phyloP scores from a whole-genome alignment of 2,113 vertebrate species.

The Pristiophorus japonicus region DNA sequence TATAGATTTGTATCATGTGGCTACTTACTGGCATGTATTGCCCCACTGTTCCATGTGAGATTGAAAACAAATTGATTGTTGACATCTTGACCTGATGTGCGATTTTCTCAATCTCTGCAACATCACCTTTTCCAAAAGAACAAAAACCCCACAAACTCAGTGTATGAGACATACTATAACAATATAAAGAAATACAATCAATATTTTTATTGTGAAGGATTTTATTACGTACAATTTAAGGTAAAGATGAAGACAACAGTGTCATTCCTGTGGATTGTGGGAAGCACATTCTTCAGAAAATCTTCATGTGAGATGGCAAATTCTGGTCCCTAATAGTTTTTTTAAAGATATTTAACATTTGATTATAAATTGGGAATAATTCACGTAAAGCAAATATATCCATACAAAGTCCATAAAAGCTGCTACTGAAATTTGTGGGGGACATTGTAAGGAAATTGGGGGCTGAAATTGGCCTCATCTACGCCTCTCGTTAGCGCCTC shows the following conservation, averaged over 20 bases:
- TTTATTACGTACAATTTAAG: conserved; percentile 52
- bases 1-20: neutral
- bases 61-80: conserved; percentile 54
- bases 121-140: conserved; percentile 50
- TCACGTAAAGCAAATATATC: neutral
- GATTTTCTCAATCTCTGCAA: conserved; percentile 52
- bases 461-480: too few relatives aligned
- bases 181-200: neutral
- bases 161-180: neutral
- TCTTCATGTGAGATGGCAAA: conserved; percentile 61
- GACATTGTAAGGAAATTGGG: too few relatives aligned
- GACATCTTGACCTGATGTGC: conserved; percentile 53
- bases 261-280: conserved; percentile 53
- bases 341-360: neutral
- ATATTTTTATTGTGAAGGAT: neutral
- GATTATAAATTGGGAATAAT: neutral
- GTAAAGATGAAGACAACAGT: conserved; percentile 64
- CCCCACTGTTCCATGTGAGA: conserved; percentile 52
- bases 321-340: conserved; percentile 51
- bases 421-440: neutral
- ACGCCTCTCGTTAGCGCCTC: too few relatives aligned
- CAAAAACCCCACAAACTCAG: neutral
- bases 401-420: neutral
- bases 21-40: conserved; percentile 48
- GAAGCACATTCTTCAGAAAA: conserved; percentile 57